Percentiles rank a stretch among this genome's conserved stretches.
phyloP scores from a whole-genome alignment of 2,113 vertebrate genomes.

The Oplegnathus fasciatus region DNA sequence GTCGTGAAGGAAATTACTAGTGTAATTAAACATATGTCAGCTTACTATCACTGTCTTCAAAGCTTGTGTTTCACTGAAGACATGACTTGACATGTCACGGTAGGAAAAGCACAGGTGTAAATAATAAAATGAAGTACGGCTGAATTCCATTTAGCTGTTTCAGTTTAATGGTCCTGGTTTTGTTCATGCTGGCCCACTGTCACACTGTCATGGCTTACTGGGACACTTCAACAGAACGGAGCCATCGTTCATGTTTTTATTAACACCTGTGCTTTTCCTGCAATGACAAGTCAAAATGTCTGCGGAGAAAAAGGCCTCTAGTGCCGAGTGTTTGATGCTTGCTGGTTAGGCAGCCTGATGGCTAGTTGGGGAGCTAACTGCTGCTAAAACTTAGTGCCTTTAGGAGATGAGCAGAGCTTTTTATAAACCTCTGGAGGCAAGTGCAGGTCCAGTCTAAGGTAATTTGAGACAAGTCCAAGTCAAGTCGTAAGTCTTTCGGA shows the following conservation, averaged over 20 bases:
- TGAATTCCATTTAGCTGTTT: neutral
- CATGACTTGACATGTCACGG: neutral
- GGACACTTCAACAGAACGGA: too few relatives aligned
- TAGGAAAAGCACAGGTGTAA: neutral
- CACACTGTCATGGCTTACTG: neutral
- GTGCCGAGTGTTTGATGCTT: neutral
- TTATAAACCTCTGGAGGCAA: neutral
- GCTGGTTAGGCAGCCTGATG: neutral
- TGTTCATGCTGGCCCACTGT: neutral
- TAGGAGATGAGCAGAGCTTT: neutral
- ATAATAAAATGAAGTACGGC: neutral
- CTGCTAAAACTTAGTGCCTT: neutral
- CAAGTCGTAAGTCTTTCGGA: neutral
- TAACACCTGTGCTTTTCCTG: neutral
- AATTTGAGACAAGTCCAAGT: neutral
- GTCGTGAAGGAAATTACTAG: neutral
- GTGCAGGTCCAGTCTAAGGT: neutral
- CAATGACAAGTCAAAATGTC: neutral
- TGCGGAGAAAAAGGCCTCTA: neutral
- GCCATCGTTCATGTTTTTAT: neutral
- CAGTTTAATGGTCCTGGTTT: neutral
- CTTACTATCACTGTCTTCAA: neutral
- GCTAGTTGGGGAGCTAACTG: neutral
- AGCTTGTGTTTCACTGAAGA: neutral
- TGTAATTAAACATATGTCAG: neutral